phyloP scores from a whole-genome alignment of 2,888 invertebrate genomes.

The Amphipyra berbera region DNA sequence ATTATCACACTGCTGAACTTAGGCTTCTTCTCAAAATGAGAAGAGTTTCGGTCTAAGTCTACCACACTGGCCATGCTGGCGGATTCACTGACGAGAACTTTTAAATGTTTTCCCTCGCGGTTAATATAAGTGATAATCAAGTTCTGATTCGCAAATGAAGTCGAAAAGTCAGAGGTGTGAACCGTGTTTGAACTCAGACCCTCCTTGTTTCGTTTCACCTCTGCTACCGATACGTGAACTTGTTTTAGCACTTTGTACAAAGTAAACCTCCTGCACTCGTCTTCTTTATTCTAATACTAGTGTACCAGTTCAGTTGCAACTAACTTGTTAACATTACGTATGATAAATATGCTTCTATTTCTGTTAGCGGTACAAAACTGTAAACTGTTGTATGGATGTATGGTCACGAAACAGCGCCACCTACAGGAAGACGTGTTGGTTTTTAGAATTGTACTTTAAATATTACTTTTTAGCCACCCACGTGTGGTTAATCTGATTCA shows the following conservation, averaged over 20 bases:
- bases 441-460: conserved; percentile 29
- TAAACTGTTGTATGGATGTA: conserved; percentile 18
- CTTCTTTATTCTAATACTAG: conserved; percentile 8
- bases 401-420: conserved; percentile 43
- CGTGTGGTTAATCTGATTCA: conserved; percentile 13
- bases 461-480: conserved; percentile 24
- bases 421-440: conserved; percentile 33
- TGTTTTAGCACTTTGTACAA: conserved; percentile 1
- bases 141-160: too few relatives aligned
- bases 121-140: too few relatives aligned
- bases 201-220: too few relatives aligned
- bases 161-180: too few relatives aligned
- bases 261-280: conserved; percentile 23
- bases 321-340: conserved; percentile 51
- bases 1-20: too few relatives aligned
- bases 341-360: conserved; percentile 53
- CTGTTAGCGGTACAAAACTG: conserved; percentile 26
- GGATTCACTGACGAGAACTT: too few relatives aligned
- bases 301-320: conserved; percentile 48
- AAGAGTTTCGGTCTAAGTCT: too few relatives aligned
- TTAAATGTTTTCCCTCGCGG: too few relatives aligned
- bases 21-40: too few relatives aligned
- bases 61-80: too few relatives aligned
- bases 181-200: too few relatives aligned
- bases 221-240: not conserved